Base-by-base conservation (phyloP, 2,888 invertebrate species). In the Metallyticus violacea region DNA sequence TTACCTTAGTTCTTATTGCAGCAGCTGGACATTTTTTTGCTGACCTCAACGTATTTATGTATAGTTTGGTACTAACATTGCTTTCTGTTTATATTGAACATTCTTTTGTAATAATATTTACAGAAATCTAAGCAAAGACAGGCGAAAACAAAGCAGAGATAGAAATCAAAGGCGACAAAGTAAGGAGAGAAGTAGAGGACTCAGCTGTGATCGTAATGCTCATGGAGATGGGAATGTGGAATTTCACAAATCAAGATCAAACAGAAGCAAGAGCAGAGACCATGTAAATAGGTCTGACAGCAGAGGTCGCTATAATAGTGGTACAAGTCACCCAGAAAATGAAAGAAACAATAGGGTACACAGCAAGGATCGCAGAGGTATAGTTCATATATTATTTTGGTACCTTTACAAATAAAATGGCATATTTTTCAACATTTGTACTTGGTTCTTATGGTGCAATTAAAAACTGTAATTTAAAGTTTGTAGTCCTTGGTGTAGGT, bases 101-200 rank as follows among this genome's bases (percentile, higher is more conserved):
- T n/a, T n/a, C n/a, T n/a, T n/a, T n/a, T n/a, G n/a, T n/a, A n/a
- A n/a, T n/a, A 15, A 62, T 62, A 15, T 62, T 62, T 62, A 0
- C 40, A 62, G 40, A 62, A 62, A 62, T 22, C 22, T 62, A 62
- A 62, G 40, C 22, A 62, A 90, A 91, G 82, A 93, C 92, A 15
- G 90, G 90, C 9, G 40, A 62, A 62, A 62, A 62, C 40, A 62
- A 62, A 62, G 40, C 40, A 79, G 86, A 27, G 86, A 84, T n/a
- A 80, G 84, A 7, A 26, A 27, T 22, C 77, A 30, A 30, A 77
- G 81, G 26, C 76, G 29, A 3, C 87, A 81, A n/a, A 80, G 81
- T 26, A 80, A 79, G 80, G 62, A 87, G n/a, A 76, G 77, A 77
- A 85, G 28, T 28, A 82, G 86, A 30, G 83, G 86, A 15, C 76